phyloP scores from a whole-genome alignment of 2,113 vertebrate genomes.

The Riparia riparia region DNA sequence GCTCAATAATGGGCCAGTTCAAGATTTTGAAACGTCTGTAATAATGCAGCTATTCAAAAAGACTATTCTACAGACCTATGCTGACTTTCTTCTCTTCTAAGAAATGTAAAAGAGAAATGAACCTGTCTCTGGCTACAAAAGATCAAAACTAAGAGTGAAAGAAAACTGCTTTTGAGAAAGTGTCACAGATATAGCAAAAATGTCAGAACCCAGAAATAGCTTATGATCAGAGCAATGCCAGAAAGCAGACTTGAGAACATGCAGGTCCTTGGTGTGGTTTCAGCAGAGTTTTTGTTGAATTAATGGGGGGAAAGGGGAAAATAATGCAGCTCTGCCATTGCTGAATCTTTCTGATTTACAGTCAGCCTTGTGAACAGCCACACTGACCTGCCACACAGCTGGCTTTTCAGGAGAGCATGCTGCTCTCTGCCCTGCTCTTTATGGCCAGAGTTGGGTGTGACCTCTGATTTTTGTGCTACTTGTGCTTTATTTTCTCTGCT shows the following conservation, averaged over 20 bases:
- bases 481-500: not conserved
- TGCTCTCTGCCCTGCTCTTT: not conserved
- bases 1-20: not conserved
- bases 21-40: not conserved
- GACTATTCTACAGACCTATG: not conserved
- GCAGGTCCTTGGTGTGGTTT: not conserved
- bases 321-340: not conserved
- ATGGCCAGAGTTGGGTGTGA: not conserved
- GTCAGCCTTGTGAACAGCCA: not conserved
- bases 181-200: not conserved
- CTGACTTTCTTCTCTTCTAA: not conserved
- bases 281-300: not conserved
- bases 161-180: not conserved
- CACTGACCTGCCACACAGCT: not conserved
- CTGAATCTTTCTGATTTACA: not conserved
- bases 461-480: not conserved
- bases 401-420: not conserved
- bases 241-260: not conserved
- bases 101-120: not conserved
- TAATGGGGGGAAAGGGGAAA: not conserved
- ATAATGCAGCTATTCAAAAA: not conserved
- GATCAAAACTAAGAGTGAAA: not conserved
- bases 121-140: not conserved
- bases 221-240: not conserved
- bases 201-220: not conserved